Percentiles rank a stretch among this genome's conserved stretches.
Conservation (phyloP, 2,888 invertebrate species). For the Dorcus parallelipipedus region DNA sequence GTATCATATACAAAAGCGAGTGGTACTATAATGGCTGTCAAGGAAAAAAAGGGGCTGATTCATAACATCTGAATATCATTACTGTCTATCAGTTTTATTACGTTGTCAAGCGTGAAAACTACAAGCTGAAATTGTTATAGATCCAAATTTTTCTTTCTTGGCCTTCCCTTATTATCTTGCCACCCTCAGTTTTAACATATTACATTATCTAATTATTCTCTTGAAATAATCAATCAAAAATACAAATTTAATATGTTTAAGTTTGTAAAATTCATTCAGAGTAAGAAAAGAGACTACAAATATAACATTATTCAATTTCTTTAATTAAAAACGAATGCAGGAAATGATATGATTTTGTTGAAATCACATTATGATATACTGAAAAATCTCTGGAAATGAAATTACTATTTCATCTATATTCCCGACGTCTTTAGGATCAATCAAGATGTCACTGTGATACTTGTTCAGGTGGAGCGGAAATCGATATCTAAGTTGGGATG, state of each 20-base stretch:
- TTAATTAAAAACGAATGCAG: no score
- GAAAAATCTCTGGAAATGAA: background rate
- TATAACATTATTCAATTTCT: no score
- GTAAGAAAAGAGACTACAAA: no score
- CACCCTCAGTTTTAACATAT: no score
- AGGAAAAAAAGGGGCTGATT: background rate
- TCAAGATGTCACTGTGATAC: constrained; percentile 25
- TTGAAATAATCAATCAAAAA: no score
- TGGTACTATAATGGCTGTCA: background rate
- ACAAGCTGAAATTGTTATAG: background rate
- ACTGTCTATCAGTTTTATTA: constrained; percentile 1
- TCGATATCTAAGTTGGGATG: constrained; percentile 24
- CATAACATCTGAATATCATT: constrained; percentile 3
- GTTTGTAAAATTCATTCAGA: no score
- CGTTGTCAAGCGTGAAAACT: background rate
- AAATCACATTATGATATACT: background rate
- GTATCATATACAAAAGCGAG: no score
- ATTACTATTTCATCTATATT: background rate
- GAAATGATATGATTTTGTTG: no score
- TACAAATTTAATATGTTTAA: no score
- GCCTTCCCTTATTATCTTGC: no score
- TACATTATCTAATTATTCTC: no score
- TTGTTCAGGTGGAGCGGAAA: constrained; percentile 27
- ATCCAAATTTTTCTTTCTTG: no score
- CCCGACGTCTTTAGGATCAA: constrained; percentile 17